phyloP scores from a whole-genome alignment of 1,140 invertebrate species.

The Saxidomus purpurata region DNA sequence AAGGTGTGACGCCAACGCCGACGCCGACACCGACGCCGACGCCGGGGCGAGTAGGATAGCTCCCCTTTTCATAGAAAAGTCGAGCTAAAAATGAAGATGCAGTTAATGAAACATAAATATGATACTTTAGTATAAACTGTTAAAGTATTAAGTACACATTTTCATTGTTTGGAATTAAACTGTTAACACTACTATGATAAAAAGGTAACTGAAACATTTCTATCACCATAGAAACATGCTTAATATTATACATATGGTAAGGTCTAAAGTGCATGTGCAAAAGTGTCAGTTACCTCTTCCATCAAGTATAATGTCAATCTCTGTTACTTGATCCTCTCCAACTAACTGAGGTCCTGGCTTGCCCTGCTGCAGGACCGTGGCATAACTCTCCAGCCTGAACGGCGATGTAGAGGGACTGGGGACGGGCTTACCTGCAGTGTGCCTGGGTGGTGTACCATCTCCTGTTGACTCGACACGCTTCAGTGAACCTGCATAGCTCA shows the following conservation, averaged over 20 bases:
- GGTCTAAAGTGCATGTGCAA: background rate
- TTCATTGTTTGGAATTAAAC: background rate
- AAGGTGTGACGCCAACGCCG: too few species aligned
- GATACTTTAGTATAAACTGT: background rate
- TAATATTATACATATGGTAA: background rate
- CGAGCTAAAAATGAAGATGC: background rate
- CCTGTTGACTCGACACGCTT: constrained; percentile 69
- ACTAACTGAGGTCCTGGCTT: constrained; percentile 74
- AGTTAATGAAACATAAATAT: background rate
- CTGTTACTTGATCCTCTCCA: constrained; percentile 46
- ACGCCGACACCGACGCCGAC: too few species aligned
- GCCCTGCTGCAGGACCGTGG: constrained; percentile 78
- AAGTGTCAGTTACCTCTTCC: constrained; percentile 56
- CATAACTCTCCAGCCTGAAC: constrained; percentile 77
- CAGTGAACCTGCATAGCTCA: constrained; percentile 77
- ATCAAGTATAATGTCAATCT: constrained; percentile 65
- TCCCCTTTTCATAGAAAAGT: too few species aligned
- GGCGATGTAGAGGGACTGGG: constrained; percentile 54
- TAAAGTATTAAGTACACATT: background rate
- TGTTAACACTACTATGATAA: background rate
- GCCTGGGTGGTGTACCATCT: constrained; percentile 66
- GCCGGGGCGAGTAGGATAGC: too few species aligned
- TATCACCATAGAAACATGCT: constrained; percentile 9
- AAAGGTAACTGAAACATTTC: constrained; percentile 20
- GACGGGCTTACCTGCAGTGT: constrained; percentile 79